Conservation (phyloP, 2,888 invertebrate species). For the Ophion slaviceki region DNA sequence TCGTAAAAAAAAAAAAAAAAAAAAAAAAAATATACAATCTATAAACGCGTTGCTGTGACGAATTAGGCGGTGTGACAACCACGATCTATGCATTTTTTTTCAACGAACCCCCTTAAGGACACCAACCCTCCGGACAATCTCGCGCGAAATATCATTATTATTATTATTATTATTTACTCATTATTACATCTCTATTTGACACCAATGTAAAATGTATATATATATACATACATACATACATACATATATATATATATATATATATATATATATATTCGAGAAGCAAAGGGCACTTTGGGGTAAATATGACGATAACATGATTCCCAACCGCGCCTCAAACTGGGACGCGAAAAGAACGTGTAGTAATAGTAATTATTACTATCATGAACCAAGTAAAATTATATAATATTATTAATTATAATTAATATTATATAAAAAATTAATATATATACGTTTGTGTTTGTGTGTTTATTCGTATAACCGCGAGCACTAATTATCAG, state of each 20-base stretch:
- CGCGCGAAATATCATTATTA: constrained; percentile 36
- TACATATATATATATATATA: too few relatives aligned
- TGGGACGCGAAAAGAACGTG: neutral
- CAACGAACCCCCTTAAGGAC: neutral
- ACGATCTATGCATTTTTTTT: neutral
- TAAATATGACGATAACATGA: constrained; percentile 75
- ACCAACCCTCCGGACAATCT: constrained; percentile 1
- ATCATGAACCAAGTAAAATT: constrained; percentile 45
- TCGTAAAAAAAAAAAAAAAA: constrained; percentile 2
- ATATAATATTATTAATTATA: neutral
- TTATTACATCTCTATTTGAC: constrained; percentile 46
- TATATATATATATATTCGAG: constrained; percentile 54
- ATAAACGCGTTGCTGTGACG: constrained; percentile 18
- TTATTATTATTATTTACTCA: constrained; percentile 17
- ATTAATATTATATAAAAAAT: neutral
- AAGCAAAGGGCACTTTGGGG: constrained; percentile 74
- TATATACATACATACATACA: too few relatives aligned
- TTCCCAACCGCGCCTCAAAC: constrained; percentile 63
- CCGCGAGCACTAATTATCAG: constrained; percentile 67
- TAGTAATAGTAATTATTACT: constrained; percentile 39
- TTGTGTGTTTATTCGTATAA: constrained; percentile 39
- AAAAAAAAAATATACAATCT: neutral
- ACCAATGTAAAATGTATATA: constrained; percentile 29
- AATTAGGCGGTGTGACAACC: neutral
- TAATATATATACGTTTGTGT: constrained; percentile 30